phyloP scores from a whole-genome alignment of 2,888 invertebrate species.

The Heliconius cydno region DNA sequence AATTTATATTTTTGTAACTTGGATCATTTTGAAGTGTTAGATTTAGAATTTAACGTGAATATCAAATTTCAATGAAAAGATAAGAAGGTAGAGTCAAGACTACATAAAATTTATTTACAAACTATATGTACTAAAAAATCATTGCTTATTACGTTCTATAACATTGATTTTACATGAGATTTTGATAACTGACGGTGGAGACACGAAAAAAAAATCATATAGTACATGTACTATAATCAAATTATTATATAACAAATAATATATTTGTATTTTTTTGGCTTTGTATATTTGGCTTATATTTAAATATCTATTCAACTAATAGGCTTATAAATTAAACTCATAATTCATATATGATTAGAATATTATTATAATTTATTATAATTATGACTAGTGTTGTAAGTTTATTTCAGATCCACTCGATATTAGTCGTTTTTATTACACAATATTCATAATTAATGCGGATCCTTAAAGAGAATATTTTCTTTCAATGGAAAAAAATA shows the following conservation, averaged over 20 bases:
- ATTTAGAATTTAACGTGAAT: too few relatives aligned
- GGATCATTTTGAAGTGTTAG: too few relatives aligned
- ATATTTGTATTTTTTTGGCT: neutral
- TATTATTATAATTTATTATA: slow-evolving; percentile 10
- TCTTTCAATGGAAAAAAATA: slow-evolving; percentile 17
- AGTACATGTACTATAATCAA: too few relatives aligned
- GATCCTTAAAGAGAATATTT: slow-evolving; percentile 4
- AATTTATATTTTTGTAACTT: too few relatives aligned
- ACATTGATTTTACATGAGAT: too few relatives aligned
- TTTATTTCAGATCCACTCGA: neutral
- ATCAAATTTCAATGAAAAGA: too few relatives aligned
- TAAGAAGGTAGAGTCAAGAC: too few relatives aligned
- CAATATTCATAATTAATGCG: slow-evolving; percentile 10
- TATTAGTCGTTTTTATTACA: slow-evolving; percentile 2
- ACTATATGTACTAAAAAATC: too few relatives aligned
- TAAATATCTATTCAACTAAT: neutral
- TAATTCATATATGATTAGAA: slow-evolving; percentile 3
- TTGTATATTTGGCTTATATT: neutral
- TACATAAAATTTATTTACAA: too few relatives aligned
- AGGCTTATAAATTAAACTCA: neutral
- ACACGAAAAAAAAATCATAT: too few relatives aligned
- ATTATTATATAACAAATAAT: neutral
- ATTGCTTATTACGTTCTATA: too few relatives aligned
- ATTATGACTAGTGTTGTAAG: slow-evolving; percentile 1
- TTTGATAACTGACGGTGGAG: too few relatives aligned